Base-by-base conservation (phyloP, 2,888 invertebrate genomes). In the Dioctria rufipes region DNA sequence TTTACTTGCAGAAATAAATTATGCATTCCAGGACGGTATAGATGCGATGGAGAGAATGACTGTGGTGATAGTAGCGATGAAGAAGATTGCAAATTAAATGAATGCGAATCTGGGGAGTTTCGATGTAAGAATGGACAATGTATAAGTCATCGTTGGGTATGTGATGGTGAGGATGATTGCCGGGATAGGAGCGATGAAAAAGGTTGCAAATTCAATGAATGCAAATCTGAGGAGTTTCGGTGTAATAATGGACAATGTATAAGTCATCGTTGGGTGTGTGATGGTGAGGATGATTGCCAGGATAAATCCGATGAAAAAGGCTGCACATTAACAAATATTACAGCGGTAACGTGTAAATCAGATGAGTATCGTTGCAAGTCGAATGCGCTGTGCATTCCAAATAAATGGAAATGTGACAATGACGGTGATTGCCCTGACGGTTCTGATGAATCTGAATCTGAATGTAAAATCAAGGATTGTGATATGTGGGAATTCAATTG, bases 211-310 rank as follows among this genome's bases (percentile, higher is more conserved):
- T 93, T 93, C 85, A 90, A 90, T 0, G 87, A 88, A 61, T 86
- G 86, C 37, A 83, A 82, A 2, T 86, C 88, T 82, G 87, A 88
- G 37, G 93, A 95, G 85, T 95, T 95, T 86, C 90, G 90, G 11
- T 96, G 96, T 86, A 90, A 91, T 65, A 95, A 93, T 86, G 93
- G 93, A 0, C 91, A 92, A 40, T 96, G 95, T 84, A 94, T 95
- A 73, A 91, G 93, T 0, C 87, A 89, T 1, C 89, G 91, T 5
- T 94, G 94, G 93, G 90, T 90, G 0, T 95, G 95, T 87, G 95
- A 95, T 86, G 92, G 93, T 0, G 94, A 94, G 86, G 92, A 94
- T 85, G 95, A 96, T 85, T 95, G 95, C 84, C 90, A 92, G 0
- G 95, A 95, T 85, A 89, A 83, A 37, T 82, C 84, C 2, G 86